These are phyloP conservation scores for Bathynomus jamesi DNA, from an alignment of 1,140 invertebrate genomes.

Conservation along the genomic window DNA sequence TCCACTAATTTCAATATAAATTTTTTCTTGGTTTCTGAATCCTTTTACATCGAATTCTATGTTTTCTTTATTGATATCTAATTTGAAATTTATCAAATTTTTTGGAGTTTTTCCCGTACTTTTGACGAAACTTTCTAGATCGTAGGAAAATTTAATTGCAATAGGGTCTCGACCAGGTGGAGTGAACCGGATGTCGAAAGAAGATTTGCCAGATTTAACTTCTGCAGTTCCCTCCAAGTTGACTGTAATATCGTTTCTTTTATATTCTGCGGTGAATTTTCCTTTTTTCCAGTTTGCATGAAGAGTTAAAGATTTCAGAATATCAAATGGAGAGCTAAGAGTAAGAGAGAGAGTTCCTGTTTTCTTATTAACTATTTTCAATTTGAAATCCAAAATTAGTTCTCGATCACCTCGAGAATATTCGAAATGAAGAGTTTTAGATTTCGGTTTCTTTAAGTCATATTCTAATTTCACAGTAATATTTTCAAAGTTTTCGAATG, in stretches of 20 bases:
- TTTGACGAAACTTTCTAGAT: conserved; percentile 23
- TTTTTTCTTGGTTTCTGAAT: conserved; percentile 19
- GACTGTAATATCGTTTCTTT: conserved; percentile 22
- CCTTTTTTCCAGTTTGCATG: conserved; percentile 18
- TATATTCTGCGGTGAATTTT: conserved; percentile 14
- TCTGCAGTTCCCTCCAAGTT: conserved; percentile 21
- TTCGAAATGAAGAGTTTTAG: conserved; percentile 13
- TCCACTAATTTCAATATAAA: conserved; percentile 22
- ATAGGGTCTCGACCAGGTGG: conserved; percentile 12
- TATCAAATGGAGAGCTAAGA: conserved; percentile 24
- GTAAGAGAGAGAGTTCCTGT: conserved; percentile 13
- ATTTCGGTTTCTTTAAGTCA: conserved; percentile 12
- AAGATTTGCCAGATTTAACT: conserved; percentile 16
- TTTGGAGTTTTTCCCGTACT: conserved; percentile 8
- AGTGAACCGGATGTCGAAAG: conserved; percentile 20
- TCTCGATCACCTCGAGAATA: conserved; percentile 20
- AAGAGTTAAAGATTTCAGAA: conserved; percentile 13
- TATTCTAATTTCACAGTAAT: conserved; percentile 11
- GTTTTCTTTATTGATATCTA: conserved; percentile 17
- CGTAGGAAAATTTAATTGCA: conserved; percentile 20
- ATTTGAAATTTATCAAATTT: conserved; percentile 16
- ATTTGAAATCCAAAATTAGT: conserved; percentile 17
- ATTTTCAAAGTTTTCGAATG: conserved; percentile 19
- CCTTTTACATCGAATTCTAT: conserved; percentile 21
- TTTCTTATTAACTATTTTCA: conserved; percentile 8